Evolutionary conservation across 2,888 invertebrate genomes (phyloP), one percentile per base, ranked within the genome.

Genomic region (Lacanobia oleracea): DNA sequence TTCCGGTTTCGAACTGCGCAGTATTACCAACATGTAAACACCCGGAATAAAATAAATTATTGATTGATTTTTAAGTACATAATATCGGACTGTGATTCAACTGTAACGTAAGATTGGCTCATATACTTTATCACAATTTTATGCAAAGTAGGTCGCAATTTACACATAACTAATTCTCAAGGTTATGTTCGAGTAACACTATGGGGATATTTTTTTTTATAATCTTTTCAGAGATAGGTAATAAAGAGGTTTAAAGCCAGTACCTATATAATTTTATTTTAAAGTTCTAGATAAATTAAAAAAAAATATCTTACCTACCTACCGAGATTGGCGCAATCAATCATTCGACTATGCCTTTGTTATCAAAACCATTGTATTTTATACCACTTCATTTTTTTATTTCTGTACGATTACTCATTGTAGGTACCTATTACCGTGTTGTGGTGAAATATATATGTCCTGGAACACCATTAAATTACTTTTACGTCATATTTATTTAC

Each of bases 71-170:
- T 51, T 37, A n/a, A n/a, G n/a, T n/a, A n/a, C n/a, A n/a, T n/a
- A n/a, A 27, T 27, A 76, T 75, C 48, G 9, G 50, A 37, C 43
- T 48, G 14, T 67, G 63, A 76, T 72, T 72, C 72, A 69, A 79
- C 18, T 66, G 8, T 65, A 62, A 50, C 63, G 48, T 72, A 72
- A 80, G 72, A 72, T 81, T 72, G 69, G 74, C 23, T 69, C 63
- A 54, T 59, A 37, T 60, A 16, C 12, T 69, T 60, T 62, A 67
- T 62, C 23, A 65, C 50, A 40, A 79, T 74, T 67, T 72, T 50
- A 75, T 65, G 65, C 65, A 63, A 81, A 78, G 27, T 64, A 65
- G 71, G 68, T 65, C 70, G 62, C 79, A 64, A 68, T 73, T 70
- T 67, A 57, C 40, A 61, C 54, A 56, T 60, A 63, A 82, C 59